A percentile compares a stretch with the other conserved stretches of the same genome.
phyloP scores from a whole-genome alignment of 2,888 invertebrate genomes.

The Hermaeophaga mercurialis region DNA sequence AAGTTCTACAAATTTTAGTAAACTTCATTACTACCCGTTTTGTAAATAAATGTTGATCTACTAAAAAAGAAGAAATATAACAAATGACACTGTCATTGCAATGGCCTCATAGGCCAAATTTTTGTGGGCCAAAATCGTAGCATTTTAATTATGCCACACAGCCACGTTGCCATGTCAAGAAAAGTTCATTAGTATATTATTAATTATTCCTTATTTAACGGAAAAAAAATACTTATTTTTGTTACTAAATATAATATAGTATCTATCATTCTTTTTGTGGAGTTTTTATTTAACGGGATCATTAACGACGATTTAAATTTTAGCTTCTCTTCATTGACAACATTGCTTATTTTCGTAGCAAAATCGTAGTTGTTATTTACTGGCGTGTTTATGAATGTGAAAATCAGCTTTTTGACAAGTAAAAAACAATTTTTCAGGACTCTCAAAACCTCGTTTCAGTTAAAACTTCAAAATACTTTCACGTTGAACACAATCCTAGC shows the following conservation, averaged over 20 bases:
- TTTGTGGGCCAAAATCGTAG: background rate
- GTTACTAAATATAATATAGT: background rate
- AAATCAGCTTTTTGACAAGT: slow-evolving; percentile 47
- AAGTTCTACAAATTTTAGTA: slow-evolving; percentile 55
- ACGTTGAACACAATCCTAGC: slow-evolving; percentile 10
- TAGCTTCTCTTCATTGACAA: slow-evolving; percentile 13
- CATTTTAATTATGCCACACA: background rate
- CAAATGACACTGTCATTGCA: too few species aligned
- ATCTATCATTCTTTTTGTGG: too few species aligned
- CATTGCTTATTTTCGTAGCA: slow-evolving; percentile 31
- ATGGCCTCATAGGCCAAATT: background rate
- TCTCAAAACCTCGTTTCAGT: slow-evolving; percentile 14
- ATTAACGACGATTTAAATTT: background rate
- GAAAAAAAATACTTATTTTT: too few species aligned
- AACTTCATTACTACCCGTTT: slow-evolving; percentile 52
- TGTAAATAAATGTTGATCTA: too few species aligned
- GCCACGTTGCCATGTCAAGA: background rate
- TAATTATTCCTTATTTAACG: too few species aligned
- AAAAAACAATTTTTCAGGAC: slow-evolving; percentile 34
- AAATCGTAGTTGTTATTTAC: slow-evolving; percentile 49
- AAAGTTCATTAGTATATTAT: too few species aligned
- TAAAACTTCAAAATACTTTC: slow-evolving; percentile 15
- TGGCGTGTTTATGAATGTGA: slow-evolving; percentile 53
- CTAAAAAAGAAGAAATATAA: too few species aligned
- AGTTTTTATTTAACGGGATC: too few species aligned